Conservation (phyloP, 2,113 vertebrate species). For the Ranitomeya variabilis region DNA sequence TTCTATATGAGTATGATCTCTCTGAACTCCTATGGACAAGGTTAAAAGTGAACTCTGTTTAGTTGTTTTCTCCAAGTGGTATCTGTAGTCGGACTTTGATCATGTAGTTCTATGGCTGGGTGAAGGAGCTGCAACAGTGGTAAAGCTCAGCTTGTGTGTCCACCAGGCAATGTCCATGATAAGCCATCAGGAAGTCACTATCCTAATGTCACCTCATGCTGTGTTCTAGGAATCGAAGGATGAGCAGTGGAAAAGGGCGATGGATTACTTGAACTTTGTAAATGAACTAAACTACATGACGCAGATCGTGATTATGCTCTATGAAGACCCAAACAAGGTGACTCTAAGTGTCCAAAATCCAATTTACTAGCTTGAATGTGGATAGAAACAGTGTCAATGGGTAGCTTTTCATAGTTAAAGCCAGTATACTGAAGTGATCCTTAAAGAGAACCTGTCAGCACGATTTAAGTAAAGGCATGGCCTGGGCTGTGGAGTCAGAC, state of each 20-base stretch:
- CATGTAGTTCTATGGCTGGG: neutral
- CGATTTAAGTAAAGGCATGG: too few species aligned
- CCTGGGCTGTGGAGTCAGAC: too few species aligned
- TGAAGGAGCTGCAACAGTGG: too few species aligned
- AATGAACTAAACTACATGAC: conserved; percentile 94
- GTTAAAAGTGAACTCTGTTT: neutral
- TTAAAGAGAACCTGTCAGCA: too few species aligned
- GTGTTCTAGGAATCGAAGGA: conserved; percentile 81
- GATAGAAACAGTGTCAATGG: neutral
- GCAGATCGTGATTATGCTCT: conserved; percentile 92
- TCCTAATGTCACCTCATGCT: conserved; percentile 16
- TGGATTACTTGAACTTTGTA: conserved; percentile 89
- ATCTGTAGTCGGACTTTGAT: neutral
- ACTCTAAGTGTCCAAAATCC: conserved; percentile 19
- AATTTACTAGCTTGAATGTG: neutral
- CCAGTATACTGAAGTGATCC: too few species aligned
- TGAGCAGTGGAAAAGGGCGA: conserved; percentile 89
- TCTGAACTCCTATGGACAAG: neutral
- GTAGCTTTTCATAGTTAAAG: neutral
- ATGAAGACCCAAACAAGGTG: conserved; percentile 93
- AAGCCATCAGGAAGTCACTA: neutral
- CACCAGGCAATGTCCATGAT: too few species aligned
- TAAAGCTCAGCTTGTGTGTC: too few species aligned
- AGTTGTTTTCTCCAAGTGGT: neutral
- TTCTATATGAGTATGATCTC: too few species aligned